phyloP scores from a whole-genome alignment of 2,797 vertebrate species.

The Ciconia nigra region DNA sequence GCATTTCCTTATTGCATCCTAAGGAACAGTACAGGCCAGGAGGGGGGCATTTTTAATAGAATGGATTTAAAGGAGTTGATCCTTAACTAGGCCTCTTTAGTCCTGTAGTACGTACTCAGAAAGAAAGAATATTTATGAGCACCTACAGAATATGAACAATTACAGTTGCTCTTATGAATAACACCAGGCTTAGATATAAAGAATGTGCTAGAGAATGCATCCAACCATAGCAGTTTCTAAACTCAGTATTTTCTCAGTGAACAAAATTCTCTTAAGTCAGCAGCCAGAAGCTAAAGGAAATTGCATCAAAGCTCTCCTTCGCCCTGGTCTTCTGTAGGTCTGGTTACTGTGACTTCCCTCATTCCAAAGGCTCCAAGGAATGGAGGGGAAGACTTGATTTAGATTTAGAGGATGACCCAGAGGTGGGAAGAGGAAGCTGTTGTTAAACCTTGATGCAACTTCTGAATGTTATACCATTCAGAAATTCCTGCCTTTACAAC shows the following conservation, averaged over 20 bases:
- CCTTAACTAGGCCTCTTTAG: too few species aligned
- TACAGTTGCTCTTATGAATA: neutral
- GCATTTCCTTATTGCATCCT: neutral
- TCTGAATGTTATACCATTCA: rapidly evolving
- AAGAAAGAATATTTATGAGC: neutral
- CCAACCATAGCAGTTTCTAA: neutral
- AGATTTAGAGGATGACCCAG: neutral
- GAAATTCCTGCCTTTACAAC: neutral
- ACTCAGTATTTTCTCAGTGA: neutral
- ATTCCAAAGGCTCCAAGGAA: neutral
- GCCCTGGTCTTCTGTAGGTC: neutral
- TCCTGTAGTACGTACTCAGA: neutral
- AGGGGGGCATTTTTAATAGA: neutral
- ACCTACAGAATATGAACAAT: neutral
- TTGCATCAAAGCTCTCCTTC: neutral
- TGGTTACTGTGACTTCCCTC: neutral
- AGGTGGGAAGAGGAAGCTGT: neutral
- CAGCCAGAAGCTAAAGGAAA: neutral
- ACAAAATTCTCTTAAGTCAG: neutral
- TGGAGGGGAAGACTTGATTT: neutral
- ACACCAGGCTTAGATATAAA: neutral
- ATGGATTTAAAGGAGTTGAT: neutral
- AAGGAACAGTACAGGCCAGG: neutral
- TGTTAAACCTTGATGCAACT: neutral
- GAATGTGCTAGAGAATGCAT: neutral